phyloP scores from a whole-genome alignment of 1,140 invertebrate genomes.

The Drosophila repletoides region DNA sequence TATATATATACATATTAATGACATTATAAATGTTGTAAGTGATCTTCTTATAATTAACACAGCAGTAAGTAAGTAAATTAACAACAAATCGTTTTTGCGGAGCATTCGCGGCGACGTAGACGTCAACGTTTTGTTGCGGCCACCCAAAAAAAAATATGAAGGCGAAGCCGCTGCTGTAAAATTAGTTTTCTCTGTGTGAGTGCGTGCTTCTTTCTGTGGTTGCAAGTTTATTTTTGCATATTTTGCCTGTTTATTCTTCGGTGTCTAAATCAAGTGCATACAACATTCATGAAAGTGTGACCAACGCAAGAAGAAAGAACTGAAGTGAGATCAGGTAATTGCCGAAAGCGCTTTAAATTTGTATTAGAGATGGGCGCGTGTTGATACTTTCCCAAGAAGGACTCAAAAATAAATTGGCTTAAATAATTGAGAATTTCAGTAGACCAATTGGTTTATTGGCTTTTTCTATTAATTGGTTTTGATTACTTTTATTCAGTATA shows the following conservation, averaged over 20 bases:
- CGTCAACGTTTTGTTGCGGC: constrained; percentile 10
- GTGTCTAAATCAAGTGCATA: constrained; percentile 19
- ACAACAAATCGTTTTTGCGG: neutral
- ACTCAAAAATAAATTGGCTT: no score
- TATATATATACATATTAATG: neutral
- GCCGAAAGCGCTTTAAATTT: neutral
- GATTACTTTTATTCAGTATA: no score
- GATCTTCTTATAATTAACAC: constrained; percentile 18
- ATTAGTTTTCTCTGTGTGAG: neutral
- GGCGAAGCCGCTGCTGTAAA: constrained; percentile 10
- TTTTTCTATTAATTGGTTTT: no score
- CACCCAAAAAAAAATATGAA: constrained; percentile 4
- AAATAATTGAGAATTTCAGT: no score
- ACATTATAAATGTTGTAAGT: constrained; percentile 20
- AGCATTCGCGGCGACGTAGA: neutral
- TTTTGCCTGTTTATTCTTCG: constrained; percentile 12
- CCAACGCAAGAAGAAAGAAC: neutral
- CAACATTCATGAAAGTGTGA: neutral
- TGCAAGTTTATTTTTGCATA: neutral
- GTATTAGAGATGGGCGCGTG: constrained; percentile 15
- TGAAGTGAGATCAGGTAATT: constrained; percentile 26
- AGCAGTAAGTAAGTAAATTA: constrained; percentile 33
- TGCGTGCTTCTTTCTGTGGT: neutral
- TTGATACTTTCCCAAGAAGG: no score
- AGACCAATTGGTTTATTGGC: no score